These are phyloP conservation scores for Ahaetulla prasina DNA, from an alignment of 2,113 vertebrate species.

Conservation along the genomic window DNA sequence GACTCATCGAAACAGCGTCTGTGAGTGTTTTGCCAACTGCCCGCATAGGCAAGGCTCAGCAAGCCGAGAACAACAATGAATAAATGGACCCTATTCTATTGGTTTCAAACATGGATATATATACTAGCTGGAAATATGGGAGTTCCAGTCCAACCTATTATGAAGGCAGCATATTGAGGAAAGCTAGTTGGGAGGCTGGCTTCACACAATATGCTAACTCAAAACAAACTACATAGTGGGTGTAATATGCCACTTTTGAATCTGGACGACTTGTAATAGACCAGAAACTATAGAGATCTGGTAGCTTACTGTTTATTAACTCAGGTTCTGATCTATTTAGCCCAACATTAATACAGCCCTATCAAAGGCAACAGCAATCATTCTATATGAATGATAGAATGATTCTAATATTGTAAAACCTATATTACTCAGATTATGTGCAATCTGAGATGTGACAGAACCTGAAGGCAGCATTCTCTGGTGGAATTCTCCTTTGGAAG, in stretches of 20 bases:
- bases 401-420: too few relatives aligned
- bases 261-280: not conserved
- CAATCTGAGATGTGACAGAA: not conserved
- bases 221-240: not conserved
- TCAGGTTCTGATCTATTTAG: not conserved
- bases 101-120: not conserved
- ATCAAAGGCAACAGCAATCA: not conserved
- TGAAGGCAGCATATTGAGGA: not conserved
- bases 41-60: too few relatives aligned
- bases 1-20: too few relatives aligned
- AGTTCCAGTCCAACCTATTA: not conserved
- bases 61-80: not conserved
- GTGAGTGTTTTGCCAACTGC: too few relatives aligned
- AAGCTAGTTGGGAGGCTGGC: not conserved
- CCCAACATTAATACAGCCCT: not conserved
- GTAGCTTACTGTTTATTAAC: not conserved
- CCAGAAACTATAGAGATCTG: not conserved
- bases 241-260: not conserved
- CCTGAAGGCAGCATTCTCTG: not conserved
- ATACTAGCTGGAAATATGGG: not conserved
- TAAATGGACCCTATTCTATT: not conserved
- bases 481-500: not conserved
- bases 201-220: not conserved
- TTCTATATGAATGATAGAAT: too few relatives aligned
- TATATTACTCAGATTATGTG: too few relatives aligned